phyloP scores from a whole-genome alignment of 2,888 invertebrate species.

The Andrena haemorrhoa region DNA sequence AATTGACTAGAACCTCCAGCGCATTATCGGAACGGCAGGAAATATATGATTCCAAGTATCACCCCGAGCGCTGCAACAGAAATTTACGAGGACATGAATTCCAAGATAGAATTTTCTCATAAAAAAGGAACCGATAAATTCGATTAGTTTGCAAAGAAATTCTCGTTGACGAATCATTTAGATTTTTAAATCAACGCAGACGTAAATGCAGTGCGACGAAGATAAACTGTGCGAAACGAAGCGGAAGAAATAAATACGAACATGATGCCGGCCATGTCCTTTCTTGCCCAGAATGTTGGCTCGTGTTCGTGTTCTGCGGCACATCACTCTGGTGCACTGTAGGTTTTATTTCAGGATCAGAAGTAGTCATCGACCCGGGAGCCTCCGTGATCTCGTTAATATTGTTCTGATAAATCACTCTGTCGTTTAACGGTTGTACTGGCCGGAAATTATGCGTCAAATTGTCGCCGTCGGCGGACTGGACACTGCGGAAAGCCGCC shows the following conservation, averaged over 20 bases:
- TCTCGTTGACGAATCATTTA: too few relatives aligned
- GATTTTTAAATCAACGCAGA: too few relatives aligned
- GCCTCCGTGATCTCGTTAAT: slow-evolving; percentile 70
- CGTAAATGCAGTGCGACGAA: too few relatives aligned
- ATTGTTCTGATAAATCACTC: slow-evolving; percentile 88
- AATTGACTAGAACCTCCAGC: slow-evolving; percentile 49
- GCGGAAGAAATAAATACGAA: slow-evolving; percentile 33
- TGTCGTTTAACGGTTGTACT: slow-evolving; percentile 91
- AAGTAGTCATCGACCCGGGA: neutral
- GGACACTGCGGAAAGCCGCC: slow-evolving; percentile 89
- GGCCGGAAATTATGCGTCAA: slow-evolving; percentile 94
- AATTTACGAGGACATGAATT: neutral
- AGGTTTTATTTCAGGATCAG: neutral
- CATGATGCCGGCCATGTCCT: slow-evolving; percentile 29
- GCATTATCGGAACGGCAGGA: slow-evolving; percentile 13
- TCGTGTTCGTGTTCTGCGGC: neutral
- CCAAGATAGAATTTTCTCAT: too few relatives aligned
- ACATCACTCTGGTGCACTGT: neutral
- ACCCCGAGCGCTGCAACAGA: slow-evolving; percentile 36
- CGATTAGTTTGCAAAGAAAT: too few relatives aligned
- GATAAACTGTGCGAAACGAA: neutral
- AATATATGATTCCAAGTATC: slow-evolving; percentile 19
- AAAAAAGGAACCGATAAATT: neutral
- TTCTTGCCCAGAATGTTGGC: slow-evolving; percentile 32
- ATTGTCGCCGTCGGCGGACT: slow-evolving; percentile 87